Evolutionary conservation across 2,888 invertebrate genomes (phyloP).

Genomic region (Patella pellucida): DNA sequence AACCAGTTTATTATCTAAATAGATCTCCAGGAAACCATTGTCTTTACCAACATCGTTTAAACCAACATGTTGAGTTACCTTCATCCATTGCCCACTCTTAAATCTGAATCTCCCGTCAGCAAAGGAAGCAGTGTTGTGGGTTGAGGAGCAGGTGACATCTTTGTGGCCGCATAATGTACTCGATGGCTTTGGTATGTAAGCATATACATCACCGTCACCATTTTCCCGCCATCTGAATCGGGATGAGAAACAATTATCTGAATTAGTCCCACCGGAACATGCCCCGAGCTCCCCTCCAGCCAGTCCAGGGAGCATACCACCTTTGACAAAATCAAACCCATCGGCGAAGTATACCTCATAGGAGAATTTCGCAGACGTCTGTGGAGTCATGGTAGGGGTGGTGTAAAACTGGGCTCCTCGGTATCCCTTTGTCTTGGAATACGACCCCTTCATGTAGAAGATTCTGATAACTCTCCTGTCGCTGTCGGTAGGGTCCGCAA

Average conservation of each 20-base stretch:
- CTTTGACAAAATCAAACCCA: slow-evolving; percentile 11
- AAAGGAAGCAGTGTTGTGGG: slow-evolving; percentile 22
- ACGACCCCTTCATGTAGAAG: not conserved
- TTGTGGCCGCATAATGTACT: slow-evolving; percentile 14
- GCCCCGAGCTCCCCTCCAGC: slow-evolving; percentile 36
- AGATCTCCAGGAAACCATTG: slow-evolving; percentile 45
- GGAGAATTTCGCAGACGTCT: slow-evolving; percentile 29
- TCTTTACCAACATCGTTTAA: slow-evolving; percentile 43
- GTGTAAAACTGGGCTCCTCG: slow-evolving; percentile 45
- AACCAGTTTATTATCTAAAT: slow-evolving; percentile 36
- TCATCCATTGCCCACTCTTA: slow-evolving; percentile 40
- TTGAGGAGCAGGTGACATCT: slow-evolving; percentile 13
- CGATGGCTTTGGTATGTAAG: slow-evolving; percentile 35
- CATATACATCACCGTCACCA: slow-evolving; percentile 50
- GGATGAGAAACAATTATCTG: slow-evolving; percentile 47
- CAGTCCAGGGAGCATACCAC: slow-evolving; percentile 52
- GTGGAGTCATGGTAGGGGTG: slow-evolving; percentile 26
- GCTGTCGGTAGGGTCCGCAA: not conserved
- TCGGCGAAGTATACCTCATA: slow-evolving; percentile 34
- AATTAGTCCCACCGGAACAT: slow-evolving; percentile 43
- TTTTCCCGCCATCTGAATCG: slow-evolving; percentile 48
- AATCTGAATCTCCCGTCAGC: slow-evolving; percentile 36
- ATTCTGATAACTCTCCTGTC: not conserved
- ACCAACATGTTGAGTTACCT: slow-evolving; percentile 45
- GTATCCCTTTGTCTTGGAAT: not conserved